Evolutionary conservation across 1,140 invertebrate genomes (phyloP).

Genomic region (Drosophila asahinai): DNA sequence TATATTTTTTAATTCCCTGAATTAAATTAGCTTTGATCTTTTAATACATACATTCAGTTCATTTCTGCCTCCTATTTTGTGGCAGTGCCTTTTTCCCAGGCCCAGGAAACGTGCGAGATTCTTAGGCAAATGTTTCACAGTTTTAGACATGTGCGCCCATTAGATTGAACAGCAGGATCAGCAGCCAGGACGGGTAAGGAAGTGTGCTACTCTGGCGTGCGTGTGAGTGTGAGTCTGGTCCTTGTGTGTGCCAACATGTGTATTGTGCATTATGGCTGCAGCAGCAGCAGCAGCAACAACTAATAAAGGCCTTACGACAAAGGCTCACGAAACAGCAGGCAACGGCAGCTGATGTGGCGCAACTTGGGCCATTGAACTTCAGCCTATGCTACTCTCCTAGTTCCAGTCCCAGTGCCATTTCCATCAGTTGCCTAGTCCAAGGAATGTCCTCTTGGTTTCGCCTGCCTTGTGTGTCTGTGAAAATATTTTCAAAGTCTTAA

Average conservation of each 20-base stretch:
- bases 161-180: slow-evolving; percentile 75
- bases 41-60: background rate
- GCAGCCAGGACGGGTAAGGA: slow-evolving; percentile 23
- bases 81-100: slow-evolving; percentile 1
- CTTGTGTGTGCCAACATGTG: slow-evolving; percentile 24
- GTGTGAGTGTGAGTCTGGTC: background rate
- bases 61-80: background rate
- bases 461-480: slow-evolving; percentile 73
- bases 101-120: slow-evolving; percentile 62
- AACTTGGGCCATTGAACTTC: slow-evolving; percentile 47
- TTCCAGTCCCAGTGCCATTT: background rate
- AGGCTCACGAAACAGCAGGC: slow-evolving; percentile 36
- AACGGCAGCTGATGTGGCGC: slow-evolving; percentile 4
- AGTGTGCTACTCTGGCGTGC: slow-evolving; percentile 3
- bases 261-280: slow-evolving; percentile 58
- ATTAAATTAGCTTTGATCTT: background rate
- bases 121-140: slow-evolving; percentile 70
- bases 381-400: slow-evolving; percentile 31
- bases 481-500: slow-evolving; percentile 83
- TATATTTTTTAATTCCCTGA: background rate
- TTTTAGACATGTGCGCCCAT: slow-evolving; percentile 78
- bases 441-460: slow-evolving; percentile 36
- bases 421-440: slow-evolving; percentile 27
- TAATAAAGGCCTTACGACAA: slow-evolving; percentile 74
- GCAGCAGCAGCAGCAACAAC: slow-evolving; percentile 42